Base-by-base conservation (phyloP, 1,140 invertebrate species). In the Anoplophora glabripennis region DNA sequence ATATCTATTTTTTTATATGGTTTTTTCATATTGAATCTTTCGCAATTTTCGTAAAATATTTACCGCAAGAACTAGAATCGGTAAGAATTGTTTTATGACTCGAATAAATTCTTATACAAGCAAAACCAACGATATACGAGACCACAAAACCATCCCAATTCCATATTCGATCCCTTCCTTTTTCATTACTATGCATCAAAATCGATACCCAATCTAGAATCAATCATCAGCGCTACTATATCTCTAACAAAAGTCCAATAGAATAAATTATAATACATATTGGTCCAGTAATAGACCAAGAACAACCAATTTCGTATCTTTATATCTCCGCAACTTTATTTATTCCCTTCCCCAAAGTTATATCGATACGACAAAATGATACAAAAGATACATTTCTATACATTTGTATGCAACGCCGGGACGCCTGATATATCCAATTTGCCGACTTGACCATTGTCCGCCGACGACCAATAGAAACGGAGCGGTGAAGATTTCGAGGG, bases 201-300 rank as follows among this genome's bases (percentile, higher is more conserved):
- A 38, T 7, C 8, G 40, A 21, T 17, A 14, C 36, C 49, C 17
- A 41, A 40, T 40, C 36, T 14, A 11, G 33, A 53, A 53, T 53
- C 49, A 53, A 53, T 53, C 49, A 21, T 33, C 18, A 18, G 18
- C 38, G 49, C 49, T 53, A 53, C 21, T 53, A 11, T 53, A 21
- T 38, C 49, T 33, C 34, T 33, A 49, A 49, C 36, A 49, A 49
- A 49, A 49, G 18, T 36, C 37, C 49, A n/a, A 53, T 53, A 17
- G n/a, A 37, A 40, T 33, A 40, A 53, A 53, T 53, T 53, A 40
- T 41, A 53, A 53, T 53, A 53, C 49, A 53, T 53, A 53, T 53
- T 49, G 47, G 47, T 49, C 47, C n/a, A 10, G 28, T 36, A 49
- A 53, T 53, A 17, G 36, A 49, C 10, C 35, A 11, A 36, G 36